Evolutionary conservation across 2,888 invertebrate genomes (phyloP).

Genomic region (Cerceris rybyensis): DNA sequence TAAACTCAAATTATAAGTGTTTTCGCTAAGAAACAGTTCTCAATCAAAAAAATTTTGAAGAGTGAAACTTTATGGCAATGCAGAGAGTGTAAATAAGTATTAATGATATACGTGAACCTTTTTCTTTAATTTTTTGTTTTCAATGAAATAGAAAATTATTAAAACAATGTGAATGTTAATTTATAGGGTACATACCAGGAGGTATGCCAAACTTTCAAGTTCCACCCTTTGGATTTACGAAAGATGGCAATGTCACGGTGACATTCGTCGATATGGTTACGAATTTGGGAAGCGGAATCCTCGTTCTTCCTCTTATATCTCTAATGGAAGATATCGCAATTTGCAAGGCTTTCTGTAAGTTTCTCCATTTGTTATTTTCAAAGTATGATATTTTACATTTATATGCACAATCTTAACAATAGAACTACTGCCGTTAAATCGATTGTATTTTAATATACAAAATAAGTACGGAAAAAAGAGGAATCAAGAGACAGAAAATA

Average conservation of each 20-base stretch:
- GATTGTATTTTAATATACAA: no score
- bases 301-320: slow-evolving; percentile 93
- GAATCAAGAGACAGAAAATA: no score
- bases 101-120: no score
- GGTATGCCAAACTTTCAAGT: slow-evolving; percentile 87
- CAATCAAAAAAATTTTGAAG: no score
- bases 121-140: no score
- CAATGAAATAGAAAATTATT: no score
- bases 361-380: background rate
- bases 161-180: background rate
- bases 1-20: no score
- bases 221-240: slow-evolving; percentile 87
- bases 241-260: slow-evolving; percentile 84
- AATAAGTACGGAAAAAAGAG: no score
- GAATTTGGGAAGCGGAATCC: slow-evolving; percentile 91
- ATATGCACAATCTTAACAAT: background rate
- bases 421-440: no score
- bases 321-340: slow-evolving; percentile 96
- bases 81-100: no score
- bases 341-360: slow-evolving; percentile 94
- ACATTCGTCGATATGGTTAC: slow-evolving; percentile 88
- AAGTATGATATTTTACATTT: background rate
- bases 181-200: slow-evolving; percentile 87
- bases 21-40: no score
- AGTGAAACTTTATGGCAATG: no score